These are phyloP conservation scores for Stegana nigrithorax DNA, from an alignment of 2,888 invertebrate genomes.

Conservation along the genomic window DNA sequence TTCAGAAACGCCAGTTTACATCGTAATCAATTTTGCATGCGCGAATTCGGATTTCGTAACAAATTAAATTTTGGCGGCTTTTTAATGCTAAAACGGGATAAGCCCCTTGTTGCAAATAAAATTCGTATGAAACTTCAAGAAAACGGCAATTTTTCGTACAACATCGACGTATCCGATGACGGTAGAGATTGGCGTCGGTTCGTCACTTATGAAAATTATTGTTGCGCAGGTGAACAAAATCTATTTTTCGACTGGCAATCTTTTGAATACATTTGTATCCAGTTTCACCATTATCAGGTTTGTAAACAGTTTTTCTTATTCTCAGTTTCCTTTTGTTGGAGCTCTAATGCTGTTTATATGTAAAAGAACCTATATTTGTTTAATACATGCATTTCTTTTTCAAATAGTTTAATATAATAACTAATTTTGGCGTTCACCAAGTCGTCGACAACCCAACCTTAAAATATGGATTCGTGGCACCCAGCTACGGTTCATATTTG, in stretches of 20 bases:
- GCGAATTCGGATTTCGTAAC: background rate
- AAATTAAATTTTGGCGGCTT: background rate
- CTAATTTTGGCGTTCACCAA: background rate
- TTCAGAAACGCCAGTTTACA: background rate
- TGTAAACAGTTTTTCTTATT: no score
- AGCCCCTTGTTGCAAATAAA: background rate
- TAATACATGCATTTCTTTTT: background rate
- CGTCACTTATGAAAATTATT: background rate
- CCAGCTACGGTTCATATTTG: background rate
- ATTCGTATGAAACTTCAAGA: background rate
- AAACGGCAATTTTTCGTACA: background rate
- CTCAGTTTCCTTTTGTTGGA: no score
- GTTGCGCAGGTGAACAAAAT: background rate
- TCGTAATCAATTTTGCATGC: background rate
- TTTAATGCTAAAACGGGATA: background rate
- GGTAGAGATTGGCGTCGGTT: background rate
- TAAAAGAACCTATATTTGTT: background rate
- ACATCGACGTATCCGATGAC: background rate
- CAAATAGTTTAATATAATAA: background rate
- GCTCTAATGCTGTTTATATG: no score
- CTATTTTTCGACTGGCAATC: background rate
- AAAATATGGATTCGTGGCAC: background rate
- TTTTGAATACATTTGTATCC: background rate
- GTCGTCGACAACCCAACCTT: background rate
- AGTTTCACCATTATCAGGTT: no score